Base-by-base conservation (phyloP, 2,113 vertebrate species). In the Andinoacara biseriatus region DNA sequence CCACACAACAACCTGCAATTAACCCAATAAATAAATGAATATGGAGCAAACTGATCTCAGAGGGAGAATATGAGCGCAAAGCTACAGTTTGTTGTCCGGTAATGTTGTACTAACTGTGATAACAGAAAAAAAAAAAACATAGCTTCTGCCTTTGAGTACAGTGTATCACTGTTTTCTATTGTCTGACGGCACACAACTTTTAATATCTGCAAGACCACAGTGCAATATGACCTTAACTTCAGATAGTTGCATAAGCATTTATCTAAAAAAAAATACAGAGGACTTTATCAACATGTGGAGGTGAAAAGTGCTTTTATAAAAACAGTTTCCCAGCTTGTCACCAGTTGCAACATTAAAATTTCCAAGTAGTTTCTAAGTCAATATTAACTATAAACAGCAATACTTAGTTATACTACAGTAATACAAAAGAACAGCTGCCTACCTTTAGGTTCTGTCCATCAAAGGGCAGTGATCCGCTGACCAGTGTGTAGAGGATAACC, bases 381-480 rank as follows among this genome's bases (percentile, higher is more conserved):
- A 9, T n/a, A 43, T 69, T 24, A 43, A 31, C 49, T 72, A 59
- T 1, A 59, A 4, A 35, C 18, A 35, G 3, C 29, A 9, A 59
- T 20, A 17, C 10, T 24, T 17, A 26, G 26, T 26, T 26, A 26
- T 26, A 26, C 26, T 26, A 26, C 26, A 26, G 26, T 26, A 26
- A 26, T 26, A 26, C 7, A 4, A 59, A 58, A 69, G 22, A 77
- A 18, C 14, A 33, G 18, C 33, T 8, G 8, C 78, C 20, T 59
- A 99, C 98, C 98, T 99, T 99, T 87, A 99, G 93, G 76, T 99
- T 99, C 91, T 99, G 98, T 61, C 98, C 98, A 38, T 99, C 97
- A 2, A 99, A 99, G 7, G 98, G 98, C 91, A 99, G 94, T 0
- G 98, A 99, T 52, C 98, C 98, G 72, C 98, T 99, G 93, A 99